These are phyloP conservation scores for Conistra vaccinii DNA, from an alignment of 2,888 invertebrate genomes.

Conservation along the genomic window DNA sequence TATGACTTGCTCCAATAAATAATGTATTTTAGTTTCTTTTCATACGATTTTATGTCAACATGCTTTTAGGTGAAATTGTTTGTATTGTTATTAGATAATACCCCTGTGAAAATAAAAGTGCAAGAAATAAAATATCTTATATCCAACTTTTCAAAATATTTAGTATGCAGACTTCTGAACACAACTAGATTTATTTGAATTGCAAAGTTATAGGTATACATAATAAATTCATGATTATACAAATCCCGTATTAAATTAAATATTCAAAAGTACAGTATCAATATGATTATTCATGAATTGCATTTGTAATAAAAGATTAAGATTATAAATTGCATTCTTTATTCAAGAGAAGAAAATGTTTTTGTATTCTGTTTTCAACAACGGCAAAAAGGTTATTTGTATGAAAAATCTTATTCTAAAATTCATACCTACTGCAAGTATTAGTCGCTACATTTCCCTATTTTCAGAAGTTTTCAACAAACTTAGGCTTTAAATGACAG, in stretches of 20 bases:
- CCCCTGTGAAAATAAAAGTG: background rate
- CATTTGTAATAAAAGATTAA: conserved; percentile 15
- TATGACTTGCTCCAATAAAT: conserved; percentile 25
- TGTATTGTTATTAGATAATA: background rate
- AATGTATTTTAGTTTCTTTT: conserved; percentile 26
- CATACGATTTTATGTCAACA: conserved; percentile 5
- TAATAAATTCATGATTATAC: conserved; percentile 15
- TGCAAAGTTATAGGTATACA: conserved; percentile 20
- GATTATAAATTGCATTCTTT: conserved; percentile 8
- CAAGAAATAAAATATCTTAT: background rate
- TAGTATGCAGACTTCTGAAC: conserved; percentile 6
- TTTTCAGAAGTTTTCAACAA: background rate
- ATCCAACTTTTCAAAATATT: conserved; percentile 1
- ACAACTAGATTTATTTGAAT: conserved; percentile 37
- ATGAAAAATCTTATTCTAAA: background rate
- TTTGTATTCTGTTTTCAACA: background rate
- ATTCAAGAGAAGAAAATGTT: conserved; percentile 3
- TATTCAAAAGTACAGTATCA: conserved; percentile 43
- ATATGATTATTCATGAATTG: conserved; percentile 44
- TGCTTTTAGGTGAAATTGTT: background rate
- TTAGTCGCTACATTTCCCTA: no score
- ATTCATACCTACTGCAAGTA: no score
- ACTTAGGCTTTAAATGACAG: background rate
- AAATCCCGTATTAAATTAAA: conserved; percentile 21
- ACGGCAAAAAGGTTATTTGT: background rate